phyloP scores from a whole-genome alignment of 2,888 invertebrate genomes.

The Cryptus armator region DNA sequence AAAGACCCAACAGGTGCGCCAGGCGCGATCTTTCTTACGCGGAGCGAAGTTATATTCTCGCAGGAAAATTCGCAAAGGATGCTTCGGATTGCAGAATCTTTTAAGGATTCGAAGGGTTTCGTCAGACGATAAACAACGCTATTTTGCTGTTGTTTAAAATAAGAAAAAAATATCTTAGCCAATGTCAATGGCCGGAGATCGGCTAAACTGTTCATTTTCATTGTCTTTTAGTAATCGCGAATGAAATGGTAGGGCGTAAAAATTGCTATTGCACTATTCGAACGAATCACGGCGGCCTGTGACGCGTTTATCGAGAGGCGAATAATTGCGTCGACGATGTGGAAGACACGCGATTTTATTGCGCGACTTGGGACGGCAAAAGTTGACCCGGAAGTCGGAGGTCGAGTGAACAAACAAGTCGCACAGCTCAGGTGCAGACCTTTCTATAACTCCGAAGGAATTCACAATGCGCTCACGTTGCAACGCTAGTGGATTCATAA shows the following conservation, averaged over 20 bases:
- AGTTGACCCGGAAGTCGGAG: slow-evolving; percentile 52
- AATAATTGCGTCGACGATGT: slow-evolving; percentile 22
- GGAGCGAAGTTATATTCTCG: too few relatives aligned
- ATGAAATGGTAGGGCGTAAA: neutral
- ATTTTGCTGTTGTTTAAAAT: neutral
- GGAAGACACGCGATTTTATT: neutral
- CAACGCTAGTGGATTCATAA: neutral
- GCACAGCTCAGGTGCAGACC: slow-evolving; percentile 16
- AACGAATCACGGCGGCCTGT: slow-evolving; percentile 29
- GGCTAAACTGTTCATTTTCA: too few relatives aligned
- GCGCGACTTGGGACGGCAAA: neutral
- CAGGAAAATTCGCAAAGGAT: too few relatives aligned
- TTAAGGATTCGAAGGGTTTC: too few relatives aligned
- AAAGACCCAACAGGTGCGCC: slow-evolving; percentile 68
- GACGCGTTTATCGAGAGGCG: slow-evolving; percentile 40
- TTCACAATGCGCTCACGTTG: slow-evolving; percentile 45
- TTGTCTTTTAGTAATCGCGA: neutral
- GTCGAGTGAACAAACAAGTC: slow-evolving; percentile 31
- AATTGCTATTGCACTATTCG: slow-evolving; percentile 37
- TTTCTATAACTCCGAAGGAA: slow-evolving; percentile 30
- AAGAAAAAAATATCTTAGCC: too few relatives aligned
- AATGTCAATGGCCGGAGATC: too few relatives aligned
- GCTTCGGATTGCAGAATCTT: too few relatives aligned
- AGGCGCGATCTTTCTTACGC: neutral
- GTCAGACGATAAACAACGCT: too few relatives aligned